These are phyloP conservation scores for Amazona vittata DNA, from an alignment of 2,113 vertebrate species.

Conservation along the genomic window DNA sequence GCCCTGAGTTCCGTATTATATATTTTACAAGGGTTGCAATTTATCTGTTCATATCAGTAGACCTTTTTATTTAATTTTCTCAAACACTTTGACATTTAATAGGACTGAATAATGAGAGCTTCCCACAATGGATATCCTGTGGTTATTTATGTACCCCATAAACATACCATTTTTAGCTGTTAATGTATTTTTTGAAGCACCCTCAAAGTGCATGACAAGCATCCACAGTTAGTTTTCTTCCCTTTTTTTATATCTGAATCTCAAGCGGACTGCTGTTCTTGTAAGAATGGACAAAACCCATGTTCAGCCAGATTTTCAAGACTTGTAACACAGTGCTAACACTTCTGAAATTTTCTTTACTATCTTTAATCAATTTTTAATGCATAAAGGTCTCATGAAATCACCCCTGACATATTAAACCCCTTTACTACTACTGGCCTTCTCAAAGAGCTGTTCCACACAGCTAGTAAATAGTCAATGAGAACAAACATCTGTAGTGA, in stretches of 20 bases:
- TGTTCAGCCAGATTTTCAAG: not conserved
- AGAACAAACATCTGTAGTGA: not conserved
- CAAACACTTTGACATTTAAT: slow-evolving; percentile 9
- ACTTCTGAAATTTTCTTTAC: not conserved
- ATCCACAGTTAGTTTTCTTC: not conserved
- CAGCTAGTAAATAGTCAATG: not conserved
- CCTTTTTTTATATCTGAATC: not conserved
- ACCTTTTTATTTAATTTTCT: slow-evolving; percentile 13
- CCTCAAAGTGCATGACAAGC: not conserved
- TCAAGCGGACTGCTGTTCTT: not conserved
- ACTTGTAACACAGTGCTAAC: not conserved
- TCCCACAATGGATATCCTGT: not conserved
- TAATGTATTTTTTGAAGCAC: not conserved
- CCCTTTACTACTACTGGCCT: not conserved
- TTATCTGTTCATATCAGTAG: slow-evolving; percentile 3
- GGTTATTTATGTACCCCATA: slow-evolving; percentile 11
- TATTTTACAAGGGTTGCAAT: not conserved
- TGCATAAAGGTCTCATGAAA: not conserved
- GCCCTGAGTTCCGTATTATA: not conserved
- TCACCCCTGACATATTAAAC: not conserved
- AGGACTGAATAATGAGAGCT: slow-evolving; percentile 10
- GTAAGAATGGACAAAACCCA: not conserved
- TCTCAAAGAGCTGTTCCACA: not conserved
- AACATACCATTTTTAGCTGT: not conserved
- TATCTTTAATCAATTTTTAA: not conserved